Evolutionary conservation across 2,113 vertebrate genomes (phyloP), one percentile per base, ranked within the genome.

Genomic region (Malurus elegans): DNA sequence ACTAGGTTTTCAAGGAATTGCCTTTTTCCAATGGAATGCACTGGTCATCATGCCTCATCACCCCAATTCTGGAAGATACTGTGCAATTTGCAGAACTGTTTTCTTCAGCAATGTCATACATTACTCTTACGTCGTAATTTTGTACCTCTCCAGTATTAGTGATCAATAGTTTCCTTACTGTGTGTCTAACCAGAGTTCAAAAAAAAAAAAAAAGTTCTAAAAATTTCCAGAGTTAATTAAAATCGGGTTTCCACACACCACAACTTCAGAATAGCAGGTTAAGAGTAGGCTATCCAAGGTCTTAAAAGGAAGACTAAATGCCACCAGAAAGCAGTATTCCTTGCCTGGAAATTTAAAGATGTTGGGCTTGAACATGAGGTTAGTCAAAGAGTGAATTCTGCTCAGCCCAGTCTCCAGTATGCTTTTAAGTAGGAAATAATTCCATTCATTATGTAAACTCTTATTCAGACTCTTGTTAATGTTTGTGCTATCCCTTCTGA

Each of bases 381-480:
- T 53, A 51, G 34, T 57, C 45, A 44, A 66, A 57, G 62, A 65
- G 9, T 11, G 29, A 60, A 71, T 79, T 70, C 64, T 70, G n/a
- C 62, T 31, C 48, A 83, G 34, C n/a, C 23, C 36, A 36, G 50
- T 32, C 64, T 90, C 62, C 25, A 75, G 24, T 17, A n/a, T 19
- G 24, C 31, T 90, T 75, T 80, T 45, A 88, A 86, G 60, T 54
- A 70, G 32, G 34, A 90, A 88, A 83, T 65, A 85, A 83, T 62
- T 60, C 62, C 1, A 0, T 73, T 65, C 34, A 73, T 86, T 50
- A 60, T 18, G 31, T 76, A 81, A 94, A 92, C 44, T 65, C 61
- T 76, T 79, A 45, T 34, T 89, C 80, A 93, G 66, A 76, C 31
- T 87, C 48, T 56, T 76, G 40, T 28, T 76, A 89, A 75, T 61